A percentile compares a stretch with the other conserved stretches of the same genome.
phyloP scores from a whole-genome alignment of 2,113 vertebrate species.

The Puntigrus tetrazona region DNA sequence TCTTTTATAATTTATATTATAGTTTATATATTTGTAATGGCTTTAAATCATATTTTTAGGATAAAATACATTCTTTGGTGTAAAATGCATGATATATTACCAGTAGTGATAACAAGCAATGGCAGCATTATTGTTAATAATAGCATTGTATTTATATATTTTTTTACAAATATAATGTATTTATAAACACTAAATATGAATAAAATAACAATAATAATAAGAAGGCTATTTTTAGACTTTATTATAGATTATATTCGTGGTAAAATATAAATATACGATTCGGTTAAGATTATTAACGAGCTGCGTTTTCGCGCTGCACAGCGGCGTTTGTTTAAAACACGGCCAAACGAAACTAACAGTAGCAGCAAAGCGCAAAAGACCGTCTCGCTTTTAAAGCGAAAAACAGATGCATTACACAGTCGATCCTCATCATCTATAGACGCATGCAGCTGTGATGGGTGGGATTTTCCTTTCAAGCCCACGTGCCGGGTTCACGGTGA shows the following conservation, averaged over 20 bases:
- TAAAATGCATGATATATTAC: background rate
- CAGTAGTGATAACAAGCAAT: background rate
- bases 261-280: too few species aligned
- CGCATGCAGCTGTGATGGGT: slow-evolving; percentile 41
- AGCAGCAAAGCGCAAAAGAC: background rate
- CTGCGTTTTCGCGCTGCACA: too few species aligned
- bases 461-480: slow-evolving; percentile 47
- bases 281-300: too few species aligned
- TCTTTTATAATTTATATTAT: too few species aligned
- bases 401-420: slow-evolving; percentile 23
- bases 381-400: slow-evolving; percentile 6
- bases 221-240: too few species aligned
- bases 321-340: background rate
- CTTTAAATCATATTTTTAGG: too few species aligned
- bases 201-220: background rate
- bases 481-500: slow-evolving; percentile 43
- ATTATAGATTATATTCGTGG: too few species aligned
- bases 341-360: background rate
- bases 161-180: background rate
- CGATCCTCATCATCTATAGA: slow-evolving; percentile 18
- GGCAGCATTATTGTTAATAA: background rate
- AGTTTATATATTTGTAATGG: too few species aligned
- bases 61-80: too few species aligned
- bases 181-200: background rate
- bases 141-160: background rate